Evolutionary conservation across 2,888 invertebrate species (phyloP), one percentile per base, ranked within the genome.

Genomic region (Plutella xylostella): DNA sequence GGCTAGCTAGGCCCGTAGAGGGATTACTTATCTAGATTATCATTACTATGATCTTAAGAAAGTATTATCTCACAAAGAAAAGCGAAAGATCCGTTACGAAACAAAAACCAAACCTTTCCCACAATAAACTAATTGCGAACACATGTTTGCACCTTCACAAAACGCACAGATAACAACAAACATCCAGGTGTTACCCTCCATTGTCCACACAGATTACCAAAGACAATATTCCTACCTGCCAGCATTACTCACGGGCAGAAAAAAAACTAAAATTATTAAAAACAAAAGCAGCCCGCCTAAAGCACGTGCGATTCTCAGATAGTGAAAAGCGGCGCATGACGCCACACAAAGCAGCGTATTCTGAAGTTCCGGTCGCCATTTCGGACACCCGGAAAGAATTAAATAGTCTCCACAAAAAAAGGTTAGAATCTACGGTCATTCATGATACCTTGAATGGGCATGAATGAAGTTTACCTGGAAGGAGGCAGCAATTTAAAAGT

Each of bases 381-480:
- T 40, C 25, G 9, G 19, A 19, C 37, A 25, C 42, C 34, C 34
- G 34, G 34, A 34, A 40, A 42, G 42, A 31, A 42, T 42, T 20
- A 30, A 18, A 18, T 15, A 5, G 14, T 9, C 25, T 41, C 14
- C 7, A 19, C n/a, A 15, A 33, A 33, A 19, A 33, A 33, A 31
- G 33, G 6, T 19, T 30, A 41, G 31, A 15, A 19, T 19, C 21
- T 41, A 31, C 21, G 42, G 21, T 14, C 42, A 42, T 34, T 40
- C 40, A 40, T 34, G 34, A 34, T 31, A 25, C 22, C 20, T 37
- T 22, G 42, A 7, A n/a, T 12, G 19, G 17, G 18, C 11, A 19
- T 42, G 42, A 42, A 42, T 30, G 42, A 18, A 19, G 52, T 46
- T 72, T 80, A 79, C 80, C 80, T 79, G 78, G 55, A 21, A 20